Conservation (phyloP, 2,113 vertebrate genomes). For the Campylorhamphus procurvoides region DNA sequence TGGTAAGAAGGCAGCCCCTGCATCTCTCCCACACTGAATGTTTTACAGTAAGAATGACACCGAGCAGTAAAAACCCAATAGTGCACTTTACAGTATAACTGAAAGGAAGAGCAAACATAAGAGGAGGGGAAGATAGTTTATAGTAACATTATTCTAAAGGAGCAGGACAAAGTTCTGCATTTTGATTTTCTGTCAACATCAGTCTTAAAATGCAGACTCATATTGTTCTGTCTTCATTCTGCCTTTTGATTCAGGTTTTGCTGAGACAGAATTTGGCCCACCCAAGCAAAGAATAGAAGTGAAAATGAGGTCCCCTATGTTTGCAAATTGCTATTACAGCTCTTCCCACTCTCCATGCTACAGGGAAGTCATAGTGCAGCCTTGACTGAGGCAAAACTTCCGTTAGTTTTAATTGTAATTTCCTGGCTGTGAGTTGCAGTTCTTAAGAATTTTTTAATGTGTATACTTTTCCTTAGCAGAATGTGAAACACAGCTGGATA, state of each 20-base stretch:
- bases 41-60: background rate
- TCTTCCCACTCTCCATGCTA: background rate
- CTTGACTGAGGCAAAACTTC: background rate
- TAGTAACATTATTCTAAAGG: background rate
- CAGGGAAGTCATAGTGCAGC: background rate
- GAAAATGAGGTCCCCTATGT: background rate
- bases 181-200: background rate
- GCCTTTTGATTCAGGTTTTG: background rate
- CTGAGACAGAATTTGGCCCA: background rate
- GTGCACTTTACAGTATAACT: background rate
- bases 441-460: background rate
- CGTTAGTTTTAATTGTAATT: background rate
- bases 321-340: background rate
- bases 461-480: background rate
- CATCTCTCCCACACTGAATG: background rate
- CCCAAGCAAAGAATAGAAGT: background rate
- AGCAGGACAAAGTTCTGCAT: background rate
- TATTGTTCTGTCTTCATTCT: background rate
- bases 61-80: background rate
- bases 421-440: background rate
- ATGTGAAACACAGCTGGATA: conserved; percentile 32
- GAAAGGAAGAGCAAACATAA: background rate
- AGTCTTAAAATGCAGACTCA: background rate
- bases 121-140: background rate
- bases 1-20: background rate